These are phyloP conservation scores for Tricholaema leucomelas DNA, from an alignment of 2,113 vertebrate genomes.

Conservation along the genomic window DNA sequence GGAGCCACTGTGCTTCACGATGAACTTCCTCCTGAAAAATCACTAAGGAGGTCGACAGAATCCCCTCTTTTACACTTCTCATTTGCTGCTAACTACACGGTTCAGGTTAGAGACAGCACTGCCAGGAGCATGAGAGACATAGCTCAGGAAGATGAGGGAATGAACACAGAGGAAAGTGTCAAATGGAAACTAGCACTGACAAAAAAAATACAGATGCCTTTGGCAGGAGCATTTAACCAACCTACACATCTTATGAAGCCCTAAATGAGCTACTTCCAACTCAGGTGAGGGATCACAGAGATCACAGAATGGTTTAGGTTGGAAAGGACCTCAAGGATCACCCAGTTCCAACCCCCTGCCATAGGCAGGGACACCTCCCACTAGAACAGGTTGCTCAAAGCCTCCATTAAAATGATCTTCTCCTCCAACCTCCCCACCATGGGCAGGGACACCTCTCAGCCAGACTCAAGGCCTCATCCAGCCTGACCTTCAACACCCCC, in stretches of 20 bases:
- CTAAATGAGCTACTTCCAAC: too few species aligned
- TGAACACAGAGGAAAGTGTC: not conserved
- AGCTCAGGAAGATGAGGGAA: not conserved
- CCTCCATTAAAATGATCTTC: too few species aligned
- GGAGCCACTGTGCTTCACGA: not conserved
- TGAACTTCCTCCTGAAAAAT: not conserved
- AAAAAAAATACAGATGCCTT: not conserved
- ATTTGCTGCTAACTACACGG: not conserved
- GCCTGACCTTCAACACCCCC: too few species aligned
- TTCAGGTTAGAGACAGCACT: not conserved
- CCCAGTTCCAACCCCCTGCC: too few species aligned
- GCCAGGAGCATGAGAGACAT: not conserved
- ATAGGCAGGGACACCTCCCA: too few species aligned
- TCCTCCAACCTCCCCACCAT: too few species aligned
- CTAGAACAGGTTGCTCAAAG: too few species aligned
- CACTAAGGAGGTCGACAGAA: not conserved
- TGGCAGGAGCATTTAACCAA: slow-evolving; percentile 4
- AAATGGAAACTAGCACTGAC: not conserved
- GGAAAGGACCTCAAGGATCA: too few species aligned
- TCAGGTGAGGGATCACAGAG: too few species aligned
- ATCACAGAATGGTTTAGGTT: too few species aligned
- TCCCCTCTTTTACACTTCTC: not conserved
- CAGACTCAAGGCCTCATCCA: too few species aligned
- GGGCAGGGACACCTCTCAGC: too few species aligned
- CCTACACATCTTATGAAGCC: not conserved